Evolutionary conservation across 2,113 vertebrate species (phyloP), one percentile per base, ranked within the genome.

Genomic region (Morone chrysops): DNA sequence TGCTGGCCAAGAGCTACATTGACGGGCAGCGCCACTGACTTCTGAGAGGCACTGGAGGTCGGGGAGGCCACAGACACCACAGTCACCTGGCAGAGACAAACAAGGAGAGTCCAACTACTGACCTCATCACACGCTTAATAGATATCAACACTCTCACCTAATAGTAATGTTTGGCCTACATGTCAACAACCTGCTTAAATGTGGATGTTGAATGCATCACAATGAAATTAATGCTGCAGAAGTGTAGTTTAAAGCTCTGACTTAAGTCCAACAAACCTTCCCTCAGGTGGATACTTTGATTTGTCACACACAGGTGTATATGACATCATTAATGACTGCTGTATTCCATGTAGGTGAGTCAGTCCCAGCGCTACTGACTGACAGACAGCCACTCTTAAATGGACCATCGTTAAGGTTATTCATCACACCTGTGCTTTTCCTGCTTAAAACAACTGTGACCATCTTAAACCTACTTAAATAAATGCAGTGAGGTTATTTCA

Each of bases 1-100:
- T 97, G 97, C 92, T 98, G 97, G 75, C 97, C 96, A 61, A 98
- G 95, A 1, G 96, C 96, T 87, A 98, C 92, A 56, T 95, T 97
- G 81, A 97, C 93, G 1, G 97, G 97, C 74, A 98, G 90, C 3
- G 96, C 70, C 82, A 97, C 93, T 0, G 96, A 94, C 90, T 97
- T 98, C 95, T 97, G 97, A 22, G 96, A 95, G 54, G 96, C 95
- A 90, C 9, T 96, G 73, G 96, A 95, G 80, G 95, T 94, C 83
- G 96, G 96, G 1, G 96, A 96, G 12, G 96, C 96, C 92, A 97
- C 95, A 2, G 97, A 97, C 50, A 97, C 96, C 89, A 98, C 96
- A 0, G 96, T 97, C 62, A 97, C 93, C 96, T 97, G 94, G 53
- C 0, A n/a, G 43, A 48, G 54, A 78, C n/a, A 72, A 1, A 68